Conservation (phyloP, 2,888 invertebrate genomes). For the Miltochrista miniata region DNA sequence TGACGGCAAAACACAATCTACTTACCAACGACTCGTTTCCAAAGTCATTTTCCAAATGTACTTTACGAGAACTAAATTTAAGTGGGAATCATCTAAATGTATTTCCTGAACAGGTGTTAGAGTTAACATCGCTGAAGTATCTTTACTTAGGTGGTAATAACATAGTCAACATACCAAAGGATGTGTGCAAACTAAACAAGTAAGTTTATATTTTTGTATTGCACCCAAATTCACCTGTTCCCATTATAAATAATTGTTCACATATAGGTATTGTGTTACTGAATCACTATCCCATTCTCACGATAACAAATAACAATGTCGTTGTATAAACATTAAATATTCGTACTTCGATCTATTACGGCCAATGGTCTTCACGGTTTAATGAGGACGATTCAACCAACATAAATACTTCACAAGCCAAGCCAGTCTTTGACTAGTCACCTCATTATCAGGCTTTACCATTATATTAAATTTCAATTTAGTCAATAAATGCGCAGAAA, state of each 20-base stretch:
- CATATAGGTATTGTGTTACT: background rate
- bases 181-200: slow-evolving; percentile 85
- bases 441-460: background rate
- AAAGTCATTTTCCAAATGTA: slow-evolving; percentile 89
- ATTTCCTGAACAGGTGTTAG: slow-evolving; percentile 94
- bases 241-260: background rate
- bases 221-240: background rate
- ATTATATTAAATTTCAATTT: background rate
- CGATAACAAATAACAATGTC: slow-evolving; percentile 29
- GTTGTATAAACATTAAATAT: slow-evolving; percentile 31
- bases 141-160: slow-evolving; percentile 96
- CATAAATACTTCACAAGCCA: background rate
- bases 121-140: slow-evolving; percentile 89
- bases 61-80: slow-evolving; percentile 94
- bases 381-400: slow-evolving; percentile 7
- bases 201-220: slow-evolving; percentile 32
- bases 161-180: slow-evolving; percentile 90
- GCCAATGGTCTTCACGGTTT: slow-evolving; percentile 10
- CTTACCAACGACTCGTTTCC: slow-evolving; percentile 94
- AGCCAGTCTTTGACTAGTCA: background rate
- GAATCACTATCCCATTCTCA: slow-evolving; percentile 3
- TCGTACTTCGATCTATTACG: slow-evolving; percentile 20
- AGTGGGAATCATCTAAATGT: slow-evolving; percentile 94
- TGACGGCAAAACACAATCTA: slow-evolving; percentile 95
- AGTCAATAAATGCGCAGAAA: no score